Percentiles rank a stretch among this genome's conserved stretches.
Evolutionary conservation across 2,113 vertebrate species (phyloP).

Genomic region (Apteryx owenii): DNA sequence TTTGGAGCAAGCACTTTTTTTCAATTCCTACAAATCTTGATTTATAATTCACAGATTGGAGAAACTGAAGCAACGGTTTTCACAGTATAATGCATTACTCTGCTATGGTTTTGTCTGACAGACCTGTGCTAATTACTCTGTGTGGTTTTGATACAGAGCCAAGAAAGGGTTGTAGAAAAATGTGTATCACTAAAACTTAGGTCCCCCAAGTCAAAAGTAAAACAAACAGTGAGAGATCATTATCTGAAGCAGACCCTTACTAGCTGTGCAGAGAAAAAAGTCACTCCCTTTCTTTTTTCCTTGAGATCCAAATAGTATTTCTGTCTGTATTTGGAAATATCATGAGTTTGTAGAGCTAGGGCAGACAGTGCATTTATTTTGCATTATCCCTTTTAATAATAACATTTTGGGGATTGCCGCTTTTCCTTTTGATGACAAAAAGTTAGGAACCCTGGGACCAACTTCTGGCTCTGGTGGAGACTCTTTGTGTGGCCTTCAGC

Average conservation of each 20-base stretch:
- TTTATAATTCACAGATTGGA: background rate
- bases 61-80: background rate
- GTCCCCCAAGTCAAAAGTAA: constrained; percentile 58
- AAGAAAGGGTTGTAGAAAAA: constrained; percentile 49
- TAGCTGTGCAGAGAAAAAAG: background rate
- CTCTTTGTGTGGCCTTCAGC: constrained; percentile 57
- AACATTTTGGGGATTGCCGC: too few species aligned
- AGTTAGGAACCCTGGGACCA: background rate
- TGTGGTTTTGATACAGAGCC: constrained; percentile 42
- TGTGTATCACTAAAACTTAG: constrained; percentile 43
- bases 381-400: background rate
- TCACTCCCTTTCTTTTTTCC: background rate
- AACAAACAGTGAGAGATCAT: constrained; percentile 57
- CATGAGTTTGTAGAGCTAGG: background rate
- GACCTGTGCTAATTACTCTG: constrained; percentile 11
- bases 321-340: background rate
- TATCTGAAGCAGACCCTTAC: constrained; percentile 30
- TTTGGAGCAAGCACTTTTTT: background rate
- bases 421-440: background rate
- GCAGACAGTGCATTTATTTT: background rate
- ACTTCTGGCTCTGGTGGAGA: background rate
- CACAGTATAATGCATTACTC: background rate
- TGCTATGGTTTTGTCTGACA: background rate
- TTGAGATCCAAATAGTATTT: background rate
- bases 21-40: background rate